Base-by-base conservation (phyloP, 1,140 invertebrate genomes). In the Teleopsis dalmanni region DNA sequence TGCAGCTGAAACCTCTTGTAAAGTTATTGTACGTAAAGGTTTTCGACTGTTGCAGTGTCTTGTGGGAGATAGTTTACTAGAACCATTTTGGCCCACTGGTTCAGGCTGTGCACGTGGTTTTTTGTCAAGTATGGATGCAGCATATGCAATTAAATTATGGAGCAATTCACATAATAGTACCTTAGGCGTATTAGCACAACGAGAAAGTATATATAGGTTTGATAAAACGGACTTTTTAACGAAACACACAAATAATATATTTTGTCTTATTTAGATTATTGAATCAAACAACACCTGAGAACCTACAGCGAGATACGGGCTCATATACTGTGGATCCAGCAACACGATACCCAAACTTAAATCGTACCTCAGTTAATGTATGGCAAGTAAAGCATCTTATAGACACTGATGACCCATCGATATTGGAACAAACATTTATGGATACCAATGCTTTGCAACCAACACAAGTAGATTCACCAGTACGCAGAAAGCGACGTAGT, bases 1-100 rank as follows among this genome's bases (percentile, higher is more conserved):
- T 74, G 90, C 91, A 4, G 92, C 96, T 1, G 91, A 97, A 72
- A 95, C 97, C 76, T 89, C 93, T 19, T 89, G 84, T 56, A 76
- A 88, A 47, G 81, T 93, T 13, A 59, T 91, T 1, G 75, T 69
- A 11, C 76, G 84, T 43, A 74, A 83, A 51, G 87, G 87, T 0
- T 83, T 90, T 53, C 80, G 81, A 38, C 73, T 98, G 3, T 72
- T 98, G 1, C 85, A 90, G 74, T 85, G 83, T 48, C 78, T 99
- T 33, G 95, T 98, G 6, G 95, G 96, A 2, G 96, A 98, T 70
- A 95, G 91, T 75, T 76, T 99, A 23, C 75, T 98, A 9, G 95
- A 98, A 81, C 95, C 93, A 0, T 98, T 98, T 72, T 98, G 95
- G 95, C 95, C 95, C 3, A 97, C 93, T 0, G 95, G 95, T 0